phyloP scores from a whole-genome alignment of 2,113 vertebrate species.

The Lonchura striata region DNA sequence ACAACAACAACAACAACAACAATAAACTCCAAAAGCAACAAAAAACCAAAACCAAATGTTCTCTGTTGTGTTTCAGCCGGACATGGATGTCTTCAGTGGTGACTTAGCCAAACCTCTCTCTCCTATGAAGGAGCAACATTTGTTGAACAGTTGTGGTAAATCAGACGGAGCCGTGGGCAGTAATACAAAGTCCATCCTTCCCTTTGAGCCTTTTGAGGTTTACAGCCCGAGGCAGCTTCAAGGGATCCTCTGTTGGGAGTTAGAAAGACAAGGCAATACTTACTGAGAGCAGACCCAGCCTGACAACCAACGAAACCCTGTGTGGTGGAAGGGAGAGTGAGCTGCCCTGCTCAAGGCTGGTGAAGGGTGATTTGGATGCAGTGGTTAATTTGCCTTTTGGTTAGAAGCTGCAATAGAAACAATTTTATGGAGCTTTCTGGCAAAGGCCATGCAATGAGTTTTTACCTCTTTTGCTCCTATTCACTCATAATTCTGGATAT shows the following conservation, averaged over 20 bases:
- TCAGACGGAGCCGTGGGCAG: neutral
- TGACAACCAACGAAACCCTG: neutral
- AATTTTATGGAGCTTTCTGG: neutral
- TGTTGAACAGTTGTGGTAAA: conserved; percentile 38
- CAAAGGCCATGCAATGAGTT: neutral
- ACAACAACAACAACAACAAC: no score
- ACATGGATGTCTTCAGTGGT: neutral
- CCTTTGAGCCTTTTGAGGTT: neutral
- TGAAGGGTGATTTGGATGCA: neutral
- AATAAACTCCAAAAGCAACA: no score
- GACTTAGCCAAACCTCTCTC: neutral
- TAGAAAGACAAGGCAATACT: neutral
- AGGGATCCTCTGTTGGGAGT: neutral
- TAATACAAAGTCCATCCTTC: neutral
- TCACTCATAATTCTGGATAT: neutral
- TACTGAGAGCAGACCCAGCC: neutral
- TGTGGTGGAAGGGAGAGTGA: neutral
- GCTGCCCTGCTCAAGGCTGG: neutral
- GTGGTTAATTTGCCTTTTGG: neutral
- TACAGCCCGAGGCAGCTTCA: neutral
- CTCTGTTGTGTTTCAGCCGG: neutral
- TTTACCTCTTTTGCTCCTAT: neutral
- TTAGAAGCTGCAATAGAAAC: neutral
- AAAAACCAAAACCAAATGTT: neutral
- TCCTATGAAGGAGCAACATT: neutral